These are phyloP conservation scores for Isichthys henryi DNA, from an alignment of 2,113 vertebrate genomes.

Conservation along the genomic window DNA sequence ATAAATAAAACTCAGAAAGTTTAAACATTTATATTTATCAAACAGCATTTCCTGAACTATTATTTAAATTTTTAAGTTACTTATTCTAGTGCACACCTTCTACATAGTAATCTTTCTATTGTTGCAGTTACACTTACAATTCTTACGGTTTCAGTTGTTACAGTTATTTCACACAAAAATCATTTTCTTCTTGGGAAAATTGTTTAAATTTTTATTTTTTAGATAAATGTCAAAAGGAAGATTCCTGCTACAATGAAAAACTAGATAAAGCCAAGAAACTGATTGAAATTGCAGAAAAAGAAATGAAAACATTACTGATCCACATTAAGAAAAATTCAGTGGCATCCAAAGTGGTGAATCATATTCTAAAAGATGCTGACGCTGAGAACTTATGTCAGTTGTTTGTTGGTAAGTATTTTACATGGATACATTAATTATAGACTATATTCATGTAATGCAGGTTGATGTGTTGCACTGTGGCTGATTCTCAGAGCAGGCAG, in stretches of 20 bases:
- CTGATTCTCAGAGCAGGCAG: neutral
- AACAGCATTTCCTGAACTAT: neutral
- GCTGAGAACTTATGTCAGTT: neutral
- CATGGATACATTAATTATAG: neutral
- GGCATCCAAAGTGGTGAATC: slow-evolving; percentile 7
- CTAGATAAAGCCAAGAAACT: neutral
- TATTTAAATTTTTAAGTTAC: neutral
- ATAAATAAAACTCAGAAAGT: neutral
- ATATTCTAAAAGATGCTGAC: neutral
- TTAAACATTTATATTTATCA: neutral
- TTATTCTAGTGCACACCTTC: neutral
- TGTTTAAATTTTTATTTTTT: neutral
- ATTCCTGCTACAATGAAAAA: neutral
- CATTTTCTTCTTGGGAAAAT: neutral
- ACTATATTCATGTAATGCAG: neutral
- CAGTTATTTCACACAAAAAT: neutral
- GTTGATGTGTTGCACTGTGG: neutral
- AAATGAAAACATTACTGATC: slow-evolving; percentile 4
- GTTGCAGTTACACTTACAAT: neutral
- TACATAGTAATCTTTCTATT: neutral
- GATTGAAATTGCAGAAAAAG: neutral
- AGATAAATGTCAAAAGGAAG: neutral
- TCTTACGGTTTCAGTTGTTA: too few relatives aligned
- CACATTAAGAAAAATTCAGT: slow-evolving; percentile 10
- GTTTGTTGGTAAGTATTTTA: neutral